Evolutionary conservation across 2,888 invertebrate species (phyloP), one percentile per base, ranked within the genome.

Genomic region (Macroteleia sp.): DNA sequence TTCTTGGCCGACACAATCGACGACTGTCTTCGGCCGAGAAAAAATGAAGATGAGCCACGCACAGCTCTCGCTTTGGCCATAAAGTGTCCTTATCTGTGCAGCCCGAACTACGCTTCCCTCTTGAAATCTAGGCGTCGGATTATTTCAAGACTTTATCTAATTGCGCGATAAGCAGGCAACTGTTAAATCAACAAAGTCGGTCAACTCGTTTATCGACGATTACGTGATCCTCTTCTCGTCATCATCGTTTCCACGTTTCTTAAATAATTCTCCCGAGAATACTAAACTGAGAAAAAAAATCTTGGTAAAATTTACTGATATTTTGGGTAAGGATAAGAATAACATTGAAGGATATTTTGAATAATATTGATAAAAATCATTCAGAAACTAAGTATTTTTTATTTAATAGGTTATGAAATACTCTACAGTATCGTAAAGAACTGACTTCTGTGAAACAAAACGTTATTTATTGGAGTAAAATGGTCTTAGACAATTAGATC

Each of bases 41-140:
- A 66, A 59, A 74, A 74, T 74, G 59, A 66, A 74, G 73, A 74
- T 44, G 64, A 66, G 52, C 66, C 66, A 74, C 73, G 64, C 66
- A 74, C 54, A 22, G 16, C 36, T 30, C 14, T 59, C 42, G 36
- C 57, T 17, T 25, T 20, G 5, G 48, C 62, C 44, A 50, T 74
- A 52, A 74, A 57, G n/a, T 39, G 14, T 64, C 34, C 57, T 73
- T 73, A 73, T 73, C 73, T 57, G 4, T 8, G 28, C 34, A 8
- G 34, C 12, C 34, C 10, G 8, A 34, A 22, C 32, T 32, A 44
- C 34, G n/a, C 46, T 28, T 22, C 22, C 5, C 44, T 34, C 52
- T 17, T 22, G 52, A 34, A 42, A 34, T 57, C 48, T 66, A 56
- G 14, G 14, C 34, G 14, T 34, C 12, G 34, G 52, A 36, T 50